Evolutionary conservation across 35 echinoderm and acorn worm species (phyloP).

Genomic region (Ptychodera flava): DNA sequence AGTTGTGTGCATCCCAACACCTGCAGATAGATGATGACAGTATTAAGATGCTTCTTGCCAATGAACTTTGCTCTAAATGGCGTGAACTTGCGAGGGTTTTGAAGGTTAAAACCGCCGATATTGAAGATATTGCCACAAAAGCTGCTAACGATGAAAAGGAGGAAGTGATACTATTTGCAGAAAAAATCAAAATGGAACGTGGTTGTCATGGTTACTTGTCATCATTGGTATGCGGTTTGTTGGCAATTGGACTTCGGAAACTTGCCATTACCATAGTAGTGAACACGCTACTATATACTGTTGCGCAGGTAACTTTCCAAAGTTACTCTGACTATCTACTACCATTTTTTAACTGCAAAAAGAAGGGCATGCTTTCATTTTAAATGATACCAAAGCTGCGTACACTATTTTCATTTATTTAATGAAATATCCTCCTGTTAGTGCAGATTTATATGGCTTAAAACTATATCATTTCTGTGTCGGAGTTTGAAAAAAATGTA

Average conservation of each 20-base stretch:
- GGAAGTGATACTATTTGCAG: background rate
- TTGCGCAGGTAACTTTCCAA: background rate
- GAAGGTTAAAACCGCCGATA: background rate
- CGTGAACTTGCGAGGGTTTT: background rate
- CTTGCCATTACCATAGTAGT: background rate
- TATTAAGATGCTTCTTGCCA: background rate
- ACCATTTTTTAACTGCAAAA: no score
- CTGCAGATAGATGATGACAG: background rate
- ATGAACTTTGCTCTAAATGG: background rate
- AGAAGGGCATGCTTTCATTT: no score
- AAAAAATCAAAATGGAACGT: background rate
- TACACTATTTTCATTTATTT: no score
- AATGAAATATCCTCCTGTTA: no score
- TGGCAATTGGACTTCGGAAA: background rate
- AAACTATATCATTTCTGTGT: no score
- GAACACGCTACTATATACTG: background rate
- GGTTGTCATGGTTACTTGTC: background rate
- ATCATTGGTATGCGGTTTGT: background rate
- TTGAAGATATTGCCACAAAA: background rate
- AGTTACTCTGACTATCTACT: no score
- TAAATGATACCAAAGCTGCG: no score
- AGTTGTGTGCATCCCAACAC: background rate
- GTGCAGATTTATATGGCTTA: no score
- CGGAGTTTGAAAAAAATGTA: no score
- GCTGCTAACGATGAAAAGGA: background rate